Conservation (phyloP, 2,113 vertebrate genomes). For the Triplophysa siluroides region DNA sequence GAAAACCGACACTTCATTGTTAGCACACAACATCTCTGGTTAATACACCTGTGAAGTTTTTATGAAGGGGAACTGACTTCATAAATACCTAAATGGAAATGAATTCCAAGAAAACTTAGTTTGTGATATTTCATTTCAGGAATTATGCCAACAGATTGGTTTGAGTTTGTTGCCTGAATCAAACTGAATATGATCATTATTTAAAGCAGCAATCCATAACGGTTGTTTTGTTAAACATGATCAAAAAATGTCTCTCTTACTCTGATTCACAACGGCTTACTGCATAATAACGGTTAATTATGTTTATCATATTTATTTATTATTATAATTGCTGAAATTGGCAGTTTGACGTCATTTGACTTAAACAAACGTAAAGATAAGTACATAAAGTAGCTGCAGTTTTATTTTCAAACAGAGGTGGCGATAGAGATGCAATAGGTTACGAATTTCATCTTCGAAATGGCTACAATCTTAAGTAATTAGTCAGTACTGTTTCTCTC, state of each 20-base stretch:
- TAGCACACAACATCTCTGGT: background rate
- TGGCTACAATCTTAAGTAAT: background rate
- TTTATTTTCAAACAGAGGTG: no score
- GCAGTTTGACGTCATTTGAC: no score
- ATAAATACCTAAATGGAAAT: background rate
- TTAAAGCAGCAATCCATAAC: background rate
- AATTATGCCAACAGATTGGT: background rate
- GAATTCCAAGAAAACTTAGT: conserved; percentile 1
- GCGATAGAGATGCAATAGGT: no score
- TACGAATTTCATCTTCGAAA: no score
- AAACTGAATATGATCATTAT: background rate
- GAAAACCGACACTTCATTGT: background rate
- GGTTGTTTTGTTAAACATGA: no score
- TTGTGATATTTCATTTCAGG: background rate
- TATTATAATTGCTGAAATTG: no score
- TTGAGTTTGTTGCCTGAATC: background rate
- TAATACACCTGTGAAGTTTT: background rate
- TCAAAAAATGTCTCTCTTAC: no score
- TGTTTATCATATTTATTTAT: no score
- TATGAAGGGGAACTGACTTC: background rate
- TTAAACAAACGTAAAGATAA: no score
- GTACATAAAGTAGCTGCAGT: no score
- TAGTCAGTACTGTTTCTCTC: conserved; percentile 8
- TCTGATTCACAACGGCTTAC: no score
- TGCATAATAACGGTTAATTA: no score